phyloP scores from a whole-genome alignment of 2,888 invertebrate species.

The Tryphoninae sp. region DNA sequence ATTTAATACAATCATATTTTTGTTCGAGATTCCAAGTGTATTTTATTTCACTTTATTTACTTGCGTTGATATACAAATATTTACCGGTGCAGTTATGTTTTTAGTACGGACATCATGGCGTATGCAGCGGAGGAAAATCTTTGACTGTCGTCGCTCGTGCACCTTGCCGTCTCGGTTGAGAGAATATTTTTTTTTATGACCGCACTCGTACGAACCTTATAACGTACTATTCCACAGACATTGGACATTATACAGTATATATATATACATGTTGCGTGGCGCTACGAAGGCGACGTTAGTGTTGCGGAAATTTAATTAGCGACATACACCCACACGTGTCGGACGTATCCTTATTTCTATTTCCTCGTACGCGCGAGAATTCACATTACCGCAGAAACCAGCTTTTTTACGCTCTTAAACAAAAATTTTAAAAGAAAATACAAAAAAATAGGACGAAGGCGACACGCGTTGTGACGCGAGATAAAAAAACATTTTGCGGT shows the following conservation, averaged over 20 bases:
- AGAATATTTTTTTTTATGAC: not conserved
- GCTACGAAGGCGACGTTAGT: slow-evolving; percentile 28
- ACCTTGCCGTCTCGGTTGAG: too few relatives aligned
- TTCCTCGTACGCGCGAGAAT: slow-evolving; percentile 48
- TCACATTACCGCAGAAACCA: slow-evolving; percentile 25
- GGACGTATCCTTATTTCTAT: slow-evolving; percentile 68
- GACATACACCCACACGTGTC: slow-evolving; percentile 60
- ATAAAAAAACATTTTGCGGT: slow-evolving; percentile 49
- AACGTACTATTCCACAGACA: not conserved
- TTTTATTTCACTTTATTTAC: not conserved
- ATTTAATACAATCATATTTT: not conserved
- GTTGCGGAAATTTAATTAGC: slow-evolving; percentile 69
- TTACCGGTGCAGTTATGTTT: not conserved
- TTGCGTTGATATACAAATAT: not conserved
- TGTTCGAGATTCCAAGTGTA: not conserved
- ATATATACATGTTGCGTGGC: slow-evolving; percentile 1
- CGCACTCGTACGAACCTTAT: slow-evolving; percentile 43
- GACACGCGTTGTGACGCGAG: slow-evolving; percentile 21
- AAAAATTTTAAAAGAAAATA: not conserved
- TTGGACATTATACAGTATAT: not conserved
- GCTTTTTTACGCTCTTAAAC: slow-evolving; percentile 14
- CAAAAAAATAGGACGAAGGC: not conserved
- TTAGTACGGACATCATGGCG: not conserved
- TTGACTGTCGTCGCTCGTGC: too few relatives aligned
- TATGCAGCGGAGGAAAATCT: too few relatives aligned